Conservation (phyloP, 2,888 invertebrate species). For the Tupiocoris notatus region DNA sequence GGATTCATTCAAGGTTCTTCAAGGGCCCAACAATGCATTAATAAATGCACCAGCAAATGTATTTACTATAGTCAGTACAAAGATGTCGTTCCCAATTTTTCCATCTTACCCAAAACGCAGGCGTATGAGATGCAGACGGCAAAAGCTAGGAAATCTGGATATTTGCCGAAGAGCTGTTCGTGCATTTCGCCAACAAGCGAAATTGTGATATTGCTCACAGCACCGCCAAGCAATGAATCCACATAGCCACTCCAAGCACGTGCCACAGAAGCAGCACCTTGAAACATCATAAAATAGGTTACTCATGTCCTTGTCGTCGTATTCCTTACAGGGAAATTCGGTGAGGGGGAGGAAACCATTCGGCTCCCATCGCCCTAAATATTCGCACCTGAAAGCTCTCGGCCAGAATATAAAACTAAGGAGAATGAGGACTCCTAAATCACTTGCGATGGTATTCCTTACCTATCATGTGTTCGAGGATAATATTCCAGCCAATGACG, state of each 20-base stretch:
- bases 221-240: constrained; percentile 71
- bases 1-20: no score
- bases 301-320: no score
- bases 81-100: background rate
- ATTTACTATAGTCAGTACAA: no score
- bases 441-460: constrained; percentile 48
- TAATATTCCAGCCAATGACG: constrained; percentile 91
- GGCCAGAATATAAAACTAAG: no score
- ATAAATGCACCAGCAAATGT: no score
- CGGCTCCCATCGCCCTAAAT: no score
- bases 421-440: no score
- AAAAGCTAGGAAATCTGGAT: constrained; percentile 78
- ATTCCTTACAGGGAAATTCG: no score
- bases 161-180: constrained; percentile 68
- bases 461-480: constrained; percentile 87
- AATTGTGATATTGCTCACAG: constrained; percentile 71
- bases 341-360: no score
- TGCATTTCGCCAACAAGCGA: constrained; percentile 69
- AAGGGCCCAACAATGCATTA: no score
- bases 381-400: no score
- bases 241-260: constrained; percentile 87
- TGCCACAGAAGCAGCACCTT: constrained; percentile 85
- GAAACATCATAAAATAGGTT: no score
- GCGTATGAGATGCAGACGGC: constrained; percentile 75
- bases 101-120: constrained; percentile 61